Conservation (phyloP, 2,888 invertebrate genomes). For the Aspidiotus destructor region DNA sequence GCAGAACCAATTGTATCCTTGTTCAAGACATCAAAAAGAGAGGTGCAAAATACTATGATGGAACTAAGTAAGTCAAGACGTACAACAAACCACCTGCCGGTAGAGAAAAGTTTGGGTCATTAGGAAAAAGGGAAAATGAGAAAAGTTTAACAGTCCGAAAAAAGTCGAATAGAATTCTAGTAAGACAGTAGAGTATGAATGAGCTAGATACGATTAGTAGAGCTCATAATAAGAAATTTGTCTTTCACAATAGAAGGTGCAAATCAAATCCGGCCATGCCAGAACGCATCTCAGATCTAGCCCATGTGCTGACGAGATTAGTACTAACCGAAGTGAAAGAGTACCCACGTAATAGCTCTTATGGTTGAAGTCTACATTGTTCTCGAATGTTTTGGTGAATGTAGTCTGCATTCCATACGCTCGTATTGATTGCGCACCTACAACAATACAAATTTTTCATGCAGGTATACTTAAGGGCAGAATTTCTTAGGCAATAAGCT, state of each 20-base stretch:
- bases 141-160: no score
- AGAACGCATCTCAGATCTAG: no score
- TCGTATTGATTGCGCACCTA: slow-evolving; percentile 65
- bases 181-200: no score
- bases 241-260: no score
- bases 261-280: no score
- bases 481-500: no score
- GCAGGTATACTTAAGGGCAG: no score
- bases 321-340: slow-evolving; percentile 64
- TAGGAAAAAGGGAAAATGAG: no score
- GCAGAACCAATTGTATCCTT: slow-evolving; percentile 63
- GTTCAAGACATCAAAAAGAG: slow-evolving; percentile 80
- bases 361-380: slow-evolving; percentile 84
- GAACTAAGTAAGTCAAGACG: slow-evolving; percentile 95
- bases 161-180: no score
- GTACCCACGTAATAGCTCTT: slow-evolving; percentile 85
- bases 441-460: neutral
- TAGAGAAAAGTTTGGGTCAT: slow-evolving; percentile 1
- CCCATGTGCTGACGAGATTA: no score
- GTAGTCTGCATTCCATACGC: slow-evolving; percentile 71
- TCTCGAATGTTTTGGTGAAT: slow-evolving; percentile 81
- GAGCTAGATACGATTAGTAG: no score
- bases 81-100: slow-evolving; percentile 80
- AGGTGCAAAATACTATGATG: slow-evolving; percentile 86
- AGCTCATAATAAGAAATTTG: no score